Base-by-base conservation (phyloP, 2,797 vertebrate genomes). In the Carcharodon carcharias region DNA sequence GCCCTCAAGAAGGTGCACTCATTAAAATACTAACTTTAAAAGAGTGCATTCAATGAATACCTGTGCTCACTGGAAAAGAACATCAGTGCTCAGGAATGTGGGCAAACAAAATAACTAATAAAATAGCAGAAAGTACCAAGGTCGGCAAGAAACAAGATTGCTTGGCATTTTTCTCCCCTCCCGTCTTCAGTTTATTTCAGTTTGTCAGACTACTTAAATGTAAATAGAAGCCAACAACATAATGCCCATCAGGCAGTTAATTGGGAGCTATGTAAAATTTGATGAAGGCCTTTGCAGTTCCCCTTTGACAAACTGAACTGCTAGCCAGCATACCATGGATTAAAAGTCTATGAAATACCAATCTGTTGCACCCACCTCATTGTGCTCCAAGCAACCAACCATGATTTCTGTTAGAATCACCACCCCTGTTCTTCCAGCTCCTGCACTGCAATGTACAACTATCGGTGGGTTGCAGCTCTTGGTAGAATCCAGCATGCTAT, bases 351-450 rank as follows among this genome's bases (percentile, higher is more conserved):
- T 85, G 50, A 85, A 21, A 50, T 77, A 85, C 45, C 50, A 9
- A 35, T 63, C 28, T 61, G 31, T n/a, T n/a, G 58, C 58, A 96
- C 98, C 97, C 97, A 99, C 99, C 97, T 99, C 98, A 1, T 99
- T 99, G 96, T 99, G 99, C 97, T 99, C 99, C 98, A 99, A 98
- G 97, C 99, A 99, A 97, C 98, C 98, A 97, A 99, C 98, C 99
- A 99, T 99, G 96, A 99, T 98, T 96, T 99, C 99, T 0, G 99
- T 98, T 0, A 99, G 98, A 97, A 99, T 99, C 96, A 99, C 98
- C 96, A 99, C 99, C 0, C 99, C 99, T 0, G 99, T 99, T 87
- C 99, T 98, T 0, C 99, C 99, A 56, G 99, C 99, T 0, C 99
- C 99, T 0, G 99, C 99, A 0, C 99, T 99, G 97, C 99, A 99